Conservation (phyloP, 2,888 invertebrate genomes). For the Epirrhoe alternata region DNA sequence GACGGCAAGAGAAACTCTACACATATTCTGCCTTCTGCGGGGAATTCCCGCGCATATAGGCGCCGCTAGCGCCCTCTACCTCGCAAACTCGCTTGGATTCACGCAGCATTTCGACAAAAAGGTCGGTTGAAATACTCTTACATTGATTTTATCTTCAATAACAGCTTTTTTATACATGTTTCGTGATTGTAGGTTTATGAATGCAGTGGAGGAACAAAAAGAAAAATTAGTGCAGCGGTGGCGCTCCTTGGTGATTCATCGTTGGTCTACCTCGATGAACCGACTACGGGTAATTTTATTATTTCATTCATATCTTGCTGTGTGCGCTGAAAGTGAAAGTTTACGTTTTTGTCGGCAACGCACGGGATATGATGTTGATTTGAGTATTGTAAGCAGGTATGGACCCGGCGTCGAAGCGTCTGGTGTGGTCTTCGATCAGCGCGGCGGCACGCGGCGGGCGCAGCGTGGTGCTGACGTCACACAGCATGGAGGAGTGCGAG, state of each 20-base stretch:
- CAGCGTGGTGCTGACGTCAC: constrained; percentile 88
- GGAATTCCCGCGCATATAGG: constrained; percentile 85
- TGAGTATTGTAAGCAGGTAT: constrained; percentile 82
- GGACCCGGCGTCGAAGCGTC: constrained; percentile 92
- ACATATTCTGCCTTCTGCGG: constrained; percentile 87
- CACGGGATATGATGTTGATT: not conserved
- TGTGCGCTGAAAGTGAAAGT: not conserved
- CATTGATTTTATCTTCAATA: not conserved
- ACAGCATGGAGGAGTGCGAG: constrained; percentile 93
- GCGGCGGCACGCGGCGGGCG: constrained; percentile 86
- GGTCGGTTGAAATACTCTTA: constrained; percentile 46
- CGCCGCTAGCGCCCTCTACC: constrained; percentile 65
- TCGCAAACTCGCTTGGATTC: constrained; percentile 85
- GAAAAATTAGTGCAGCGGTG: constrained; percentile 90
- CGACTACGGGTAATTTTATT: constrained; percentile 70
- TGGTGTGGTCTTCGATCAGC: constrained; percentile 90
- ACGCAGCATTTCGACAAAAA: constrained; percentile 86
- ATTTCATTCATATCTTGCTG: not conserved
- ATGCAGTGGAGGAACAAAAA: constrained; percentile 91
- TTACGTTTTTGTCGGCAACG: not conserved
- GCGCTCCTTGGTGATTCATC: constrained; percentile 89
- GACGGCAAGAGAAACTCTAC: constrained; percentile 88
- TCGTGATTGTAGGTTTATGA: constrained; percentile 21
- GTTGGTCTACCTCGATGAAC: constrained; percentile 88
- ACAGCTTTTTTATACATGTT: not conserved